Conservation (phyloP, 53 echinoderm and acorn worm genomes). For the Actinopyga echinites region DNA sequence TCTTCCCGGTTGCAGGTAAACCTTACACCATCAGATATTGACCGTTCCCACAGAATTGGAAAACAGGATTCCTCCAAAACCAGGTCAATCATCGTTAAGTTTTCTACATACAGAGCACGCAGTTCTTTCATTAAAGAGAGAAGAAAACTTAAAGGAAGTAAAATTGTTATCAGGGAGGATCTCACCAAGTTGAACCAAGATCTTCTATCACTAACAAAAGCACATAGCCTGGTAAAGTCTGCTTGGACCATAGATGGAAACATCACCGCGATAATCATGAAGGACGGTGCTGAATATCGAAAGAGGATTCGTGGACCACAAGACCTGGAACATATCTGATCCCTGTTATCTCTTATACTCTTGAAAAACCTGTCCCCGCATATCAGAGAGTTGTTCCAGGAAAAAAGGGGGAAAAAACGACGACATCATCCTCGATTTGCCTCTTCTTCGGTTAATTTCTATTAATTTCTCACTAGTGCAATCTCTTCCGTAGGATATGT, state of each 20-base stretch:
- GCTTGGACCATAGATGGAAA: conserved; percentile 8
- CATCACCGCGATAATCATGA: neutral
- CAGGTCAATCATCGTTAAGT: no score
- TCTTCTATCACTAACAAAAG: neutral
- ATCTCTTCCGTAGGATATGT: no score
- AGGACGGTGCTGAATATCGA: conserved; percentile 7
- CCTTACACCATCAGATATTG: no score
- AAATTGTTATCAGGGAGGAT: no score
- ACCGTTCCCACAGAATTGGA: no score
- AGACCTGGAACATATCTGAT: neutral
- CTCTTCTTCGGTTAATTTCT: no score
- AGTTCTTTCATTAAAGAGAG: conserved; percentile 10
- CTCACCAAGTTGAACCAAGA: conserved; percentile 13
- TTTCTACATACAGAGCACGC: no score
- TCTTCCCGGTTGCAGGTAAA: no score
- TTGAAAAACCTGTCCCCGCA: neutral
- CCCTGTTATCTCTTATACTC: neutral
- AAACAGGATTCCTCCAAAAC: neutral
- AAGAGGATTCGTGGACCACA: conserved; percentile 2
- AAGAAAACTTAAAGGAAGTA: neutral
- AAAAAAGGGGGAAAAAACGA: no score
- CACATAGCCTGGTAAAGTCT: neutral
- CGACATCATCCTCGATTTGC: no score
- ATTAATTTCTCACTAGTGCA: no score
- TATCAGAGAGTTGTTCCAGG: neutral